Conservation (phyloP, 1,140 invertebrate species). For the Ostrea denselamellosa region DNA sequence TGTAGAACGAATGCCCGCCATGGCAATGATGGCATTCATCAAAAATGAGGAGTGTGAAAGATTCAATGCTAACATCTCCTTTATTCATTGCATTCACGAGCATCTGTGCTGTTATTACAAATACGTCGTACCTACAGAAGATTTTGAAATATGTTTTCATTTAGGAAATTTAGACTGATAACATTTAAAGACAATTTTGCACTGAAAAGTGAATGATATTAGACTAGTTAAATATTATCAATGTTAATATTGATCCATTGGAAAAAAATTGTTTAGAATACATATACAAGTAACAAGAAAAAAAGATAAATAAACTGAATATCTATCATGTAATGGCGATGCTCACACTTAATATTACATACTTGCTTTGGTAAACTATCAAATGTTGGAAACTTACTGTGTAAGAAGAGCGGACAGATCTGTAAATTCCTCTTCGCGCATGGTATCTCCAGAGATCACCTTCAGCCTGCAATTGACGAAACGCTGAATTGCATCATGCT, state of each 20-base stretch:
- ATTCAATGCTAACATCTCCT: conserved; percentile 56
- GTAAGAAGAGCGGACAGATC: conserved; percentile 51
- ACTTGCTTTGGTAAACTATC: too few relatives aligned
- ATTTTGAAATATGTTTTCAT: too few relatives aligned
- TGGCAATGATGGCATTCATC: conserved; percentile 78
- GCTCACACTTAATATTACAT: too few relatives aligned
- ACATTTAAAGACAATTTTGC: too few relatives aligned
- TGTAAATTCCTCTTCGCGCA: conserved; percentile 50
- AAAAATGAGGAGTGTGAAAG: conserved; percentile 72
- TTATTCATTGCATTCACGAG: conserved; percentile 69
- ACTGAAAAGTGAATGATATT: too few relatives aligned
- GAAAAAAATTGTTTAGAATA: too few relatives aligned
- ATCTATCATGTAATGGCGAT: too few relatives aligned
- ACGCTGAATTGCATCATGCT: conserved; percentile 63
- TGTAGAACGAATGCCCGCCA: conserved; percentile 73
- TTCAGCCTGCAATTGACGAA: conserved; percentile 58
- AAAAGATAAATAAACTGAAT: too few relatives aligned
- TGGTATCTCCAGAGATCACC: conserved; percentile 54
- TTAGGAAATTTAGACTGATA: too few relatives aligned
- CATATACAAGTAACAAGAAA: too few relatives aligned
- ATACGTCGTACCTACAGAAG: conserved; percentile 58
- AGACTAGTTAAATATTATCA: too few relatives aligned
- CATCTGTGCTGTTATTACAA: conserved; percentile 76
- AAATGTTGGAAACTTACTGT: conserved; percentile 41
- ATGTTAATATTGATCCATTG: too few relatives aligned